Evolutionary conservation across 2,888 invertebrate species (phyloP).

Genomic region (Globia sparganii): DNA sequence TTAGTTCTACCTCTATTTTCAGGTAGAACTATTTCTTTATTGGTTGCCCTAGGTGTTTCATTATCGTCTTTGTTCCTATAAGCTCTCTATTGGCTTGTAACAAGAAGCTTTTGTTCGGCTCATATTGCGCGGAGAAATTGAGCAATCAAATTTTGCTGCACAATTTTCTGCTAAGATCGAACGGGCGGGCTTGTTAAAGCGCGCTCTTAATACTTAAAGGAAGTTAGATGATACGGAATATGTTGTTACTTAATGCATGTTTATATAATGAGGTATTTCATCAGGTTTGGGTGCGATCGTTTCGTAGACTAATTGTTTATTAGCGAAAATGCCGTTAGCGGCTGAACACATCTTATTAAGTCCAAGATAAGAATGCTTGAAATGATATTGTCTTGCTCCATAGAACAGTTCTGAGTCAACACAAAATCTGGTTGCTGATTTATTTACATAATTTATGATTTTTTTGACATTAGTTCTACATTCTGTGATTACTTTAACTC

Average conservation of each 20-base stretch:
- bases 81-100: constrained; percentile 15
- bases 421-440: not conserved
- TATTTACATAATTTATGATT: not conserved
- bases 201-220: not conserved
- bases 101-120: constrained; percentile 21
- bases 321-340: no score
- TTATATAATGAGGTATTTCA: not conserved
- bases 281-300: not conserved
- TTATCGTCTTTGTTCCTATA: constrained; percentile 2
- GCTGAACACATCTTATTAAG: not conserved
- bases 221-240: not conserved
- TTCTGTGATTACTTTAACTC: not conserved
- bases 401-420: not conserved
- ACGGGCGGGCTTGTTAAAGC: not conserved
- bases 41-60: constrained; percentile 10
- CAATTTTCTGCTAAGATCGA: constrained; percentile 30
- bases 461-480: not conserved
- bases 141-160: constrained; percentile 28
- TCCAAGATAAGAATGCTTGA: not conserved
- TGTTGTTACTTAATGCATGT: not conserved
- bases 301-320: not conserved
- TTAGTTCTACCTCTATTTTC: not conserved
- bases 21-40: constrained; percentile 1
- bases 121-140: constrained; percentile 25
- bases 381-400: not conserved